Conservation (phyloP, 2,797 vertebrate species). For the Arctocebus calabarensis region DNA sequence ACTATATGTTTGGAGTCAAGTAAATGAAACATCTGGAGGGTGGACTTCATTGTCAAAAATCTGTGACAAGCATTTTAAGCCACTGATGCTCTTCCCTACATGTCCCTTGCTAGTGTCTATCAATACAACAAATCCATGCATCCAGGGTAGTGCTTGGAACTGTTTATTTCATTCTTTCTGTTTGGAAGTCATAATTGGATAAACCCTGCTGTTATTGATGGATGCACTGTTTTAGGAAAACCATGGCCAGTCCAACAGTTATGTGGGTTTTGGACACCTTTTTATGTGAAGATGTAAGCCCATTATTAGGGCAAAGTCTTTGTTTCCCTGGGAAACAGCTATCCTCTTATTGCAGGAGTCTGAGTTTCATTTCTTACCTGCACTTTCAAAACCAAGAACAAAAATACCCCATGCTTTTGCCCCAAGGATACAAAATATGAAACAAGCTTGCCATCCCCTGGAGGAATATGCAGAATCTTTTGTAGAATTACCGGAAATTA, state of each 20-base stretch:
- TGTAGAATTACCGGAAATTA: slow-evolving; percentile 1
- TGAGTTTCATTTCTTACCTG: neutral
- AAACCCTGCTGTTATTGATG: neutral
- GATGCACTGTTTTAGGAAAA: neutral
- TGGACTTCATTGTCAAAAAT: slow-evolving; percentile 3
- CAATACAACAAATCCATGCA: neutral
- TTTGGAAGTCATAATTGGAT: neutral
- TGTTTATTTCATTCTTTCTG: neutral
- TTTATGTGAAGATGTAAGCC: neutral
- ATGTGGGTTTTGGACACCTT: neutral
- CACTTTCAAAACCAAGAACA: slow-evolving; percentile 11
- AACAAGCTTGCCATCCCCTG: neutral
- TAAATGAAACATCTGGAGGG: slow-evolving; percentile 32
- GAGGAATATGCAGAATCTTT: neutral
- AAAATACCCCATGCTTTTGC: neutral
- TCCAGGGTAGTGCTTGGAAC: neutral
- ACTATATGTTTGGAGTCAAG: neutral
- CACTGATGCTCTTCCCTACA: neutral
- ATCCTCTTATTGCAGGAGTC: neutral
- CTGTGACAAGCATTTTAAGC: neutral
- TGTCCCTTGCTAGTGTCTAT: neutral
- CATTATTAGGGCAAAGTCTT: neutral
- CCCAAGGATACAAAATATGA: neutral
- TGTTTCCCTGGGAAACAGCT: neutral
- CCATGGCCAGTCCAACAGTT: neutral